Conservation (phyloP, 2,888 invertebrate species). For the Rhorus exstirpatorius region DNA sequence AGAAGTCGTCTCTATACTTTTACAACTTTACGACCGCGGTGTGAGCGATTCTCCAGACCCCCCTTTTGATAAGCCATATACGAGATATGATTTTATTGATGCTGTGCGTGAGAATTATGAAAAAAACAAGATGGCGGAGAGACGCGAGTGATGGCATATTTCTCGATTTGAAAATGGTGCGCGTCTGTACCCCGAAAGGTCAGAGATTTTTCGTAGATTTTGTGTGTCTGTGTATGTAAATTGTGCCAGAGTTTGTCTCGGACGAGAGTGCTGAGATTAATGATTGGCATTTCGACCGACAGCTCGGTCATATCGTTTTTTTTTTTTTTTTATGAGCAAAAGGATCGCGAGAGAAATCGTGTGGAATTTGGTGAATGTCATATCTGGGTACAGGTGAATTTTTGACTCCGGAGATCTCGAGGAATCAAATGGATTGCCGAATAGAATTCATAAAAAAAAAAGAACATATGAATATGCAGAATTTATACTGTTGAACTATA, state of each 20-base stretch:
- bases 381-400: no score
- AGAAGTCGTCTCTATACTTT: background rate
- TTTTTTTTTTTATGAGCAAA: no score
- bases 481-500: no score
- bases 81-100: conserved; percentile 7
- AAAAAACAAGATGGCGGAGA: background rate
- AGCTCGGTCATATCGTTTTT: conserved; percentile 6
- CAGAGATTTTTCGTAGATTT: background rate
- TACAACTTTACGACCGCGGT: background rate
- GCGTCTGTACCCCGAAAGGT: background rate
- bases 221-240: background rate
- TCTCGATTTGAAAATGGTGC: conserved; percentile 32
- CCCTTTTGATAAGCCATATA: conserved; percentile 5
- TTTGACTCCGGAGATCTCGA: no score
- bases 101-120: background rate
- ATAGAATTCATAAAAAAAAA: no score
- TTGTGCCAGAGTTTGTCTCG: conserved; percentile 3
- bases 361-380: background rate
- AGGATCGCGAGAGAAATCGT: background rate
- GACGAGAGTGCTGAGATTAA: conserved; percentile 16
- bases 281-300: background rate
- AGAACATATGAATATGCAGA: no score
- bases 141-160: conserved; percentile 7
- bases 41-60: no score
- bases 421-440: no score